These are phyloP conservation scores for Phyllostomus discolor DNA, from an alignment of 2,113 vertebrate species.

Conservation along the genomic window DNA sequence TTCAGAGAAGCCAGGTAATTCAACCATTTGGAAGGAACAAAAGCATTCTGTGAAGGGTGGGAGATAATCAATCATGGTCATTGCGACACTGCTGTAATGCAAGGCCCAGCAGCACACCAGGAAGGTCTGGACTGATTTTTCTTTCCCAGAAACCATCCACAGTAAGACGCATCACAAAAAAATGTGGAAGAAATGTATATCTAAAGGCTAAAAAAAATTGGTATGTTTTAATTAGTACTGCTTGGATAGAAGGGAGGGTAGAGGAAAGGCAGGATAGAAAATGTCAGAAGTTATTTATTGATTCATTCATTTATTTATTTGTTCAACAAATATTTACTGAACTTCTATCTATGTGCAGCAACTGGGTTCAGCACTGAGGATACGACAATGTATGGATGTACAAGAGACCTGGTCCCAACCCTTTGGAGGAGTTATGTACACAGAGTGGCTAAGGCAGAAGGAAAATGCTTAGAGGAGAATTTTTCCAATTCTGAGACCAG, in stretches of 20 bases:
- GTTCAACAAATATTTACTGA: neutral
- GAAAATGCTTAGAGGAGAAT: neutral
- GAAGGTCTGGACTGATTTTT: neutral
- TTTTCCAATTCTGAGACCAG: neutral
- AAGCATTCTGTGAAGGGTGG: neutral
- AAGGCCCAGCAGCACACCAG: neutral
- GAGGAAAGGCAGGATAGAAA: neutral
- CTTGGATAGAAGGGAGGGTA: neutral
- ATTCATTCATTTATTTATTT: neutral
- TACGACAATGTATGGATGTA: neutral
- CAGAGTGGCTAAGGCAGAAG: neutral
- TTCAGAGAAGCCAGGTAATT: neutral
- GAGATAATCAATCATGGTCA: neutral
- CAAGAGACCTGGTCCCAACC: neutral
- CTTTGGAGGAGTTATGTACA: neutral
- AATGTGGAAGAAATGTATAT: neutral
- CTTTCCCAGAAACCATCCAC: neutral
- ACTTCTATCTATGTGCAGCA: neutral
- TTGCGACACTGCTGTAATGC: neutral
- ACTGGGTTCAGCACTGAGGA: neutral
- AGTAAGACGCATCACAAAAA: neutral
- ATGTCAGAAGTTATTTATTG: neutral
- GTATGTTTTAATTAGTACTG: neutral
- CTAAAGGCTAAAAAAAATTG: neutral
- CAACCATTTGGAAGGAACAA: neutral